These are phyloP conservation scores for Andrena camellia DNA, from an alignment of 2,888 invertebrate species.

Conservation along the genomic window DNA sequence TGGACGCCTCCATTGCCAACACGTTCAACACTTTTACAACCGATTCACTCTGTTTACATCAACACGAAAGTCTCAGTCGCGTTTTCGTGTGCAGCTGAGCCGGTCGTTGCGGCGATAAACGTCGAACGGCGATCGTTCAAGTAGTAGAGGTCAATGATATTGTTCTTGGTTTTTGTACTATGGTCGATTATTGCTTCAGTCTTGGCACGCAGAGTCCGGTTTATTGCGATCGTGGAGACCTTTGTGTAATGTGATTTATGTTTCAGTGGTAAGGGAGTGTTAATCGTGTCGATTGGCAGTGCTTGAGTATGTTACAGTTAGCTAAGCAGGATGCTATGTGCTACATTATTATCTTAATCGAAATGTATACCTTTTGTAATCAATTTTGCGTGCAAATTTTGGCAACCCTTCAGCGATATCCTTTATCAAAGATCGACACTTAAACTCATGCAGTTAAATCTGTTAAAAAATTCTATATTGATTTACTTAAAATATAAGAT, in stretches of 20 bases:
- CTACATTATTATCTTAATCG: no score
- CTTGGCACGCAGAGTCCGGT: constrained; percentile 30
- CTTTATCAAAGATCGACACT: no score
- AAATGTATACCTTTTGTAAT: no score
- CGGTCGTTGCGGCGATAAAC: constrained; percentile 21
- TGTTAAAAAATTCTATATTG: no score
- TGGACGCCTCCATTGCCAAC: constrained; percentile 76
- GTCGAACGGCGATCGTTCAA: constrained; percentile 34
- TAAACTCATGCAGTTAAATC: neutral
- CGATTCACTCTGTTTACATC: constrained; percentile 48
- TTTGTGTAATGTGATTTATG: constrained; percentile 36
- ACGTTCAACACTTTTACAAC: constrained; percentile 75
- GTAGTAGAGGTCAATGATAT: constrained; percentile 41
- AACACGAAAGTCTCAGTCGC: constrained; percentile 18
- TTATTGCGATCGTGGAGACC: constrained; percentile 20
- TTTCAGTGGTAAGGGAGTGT: neutral
- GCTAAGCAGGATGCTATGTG: constrained; percentile 17
- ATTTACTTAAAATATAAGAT: neutral
- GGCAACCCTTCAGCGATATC: no score
- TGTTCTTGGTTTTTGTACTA: constrained; percentile 25
- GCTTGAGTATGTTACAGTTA: constrained; percentile 10
- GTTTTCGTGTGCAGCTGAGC: neutral
- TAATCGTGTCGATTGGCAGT: constrained; percentile 23
- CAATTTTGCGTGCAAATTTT: no score
- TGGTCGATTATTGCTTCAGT: constrained; percentile 42